A percentile compares a stretch with the other conserved stretches of the same genome.
Conservation (phyloP, 2,888 invertebrate species). For the Notocelia uddmanniana region DNA sequence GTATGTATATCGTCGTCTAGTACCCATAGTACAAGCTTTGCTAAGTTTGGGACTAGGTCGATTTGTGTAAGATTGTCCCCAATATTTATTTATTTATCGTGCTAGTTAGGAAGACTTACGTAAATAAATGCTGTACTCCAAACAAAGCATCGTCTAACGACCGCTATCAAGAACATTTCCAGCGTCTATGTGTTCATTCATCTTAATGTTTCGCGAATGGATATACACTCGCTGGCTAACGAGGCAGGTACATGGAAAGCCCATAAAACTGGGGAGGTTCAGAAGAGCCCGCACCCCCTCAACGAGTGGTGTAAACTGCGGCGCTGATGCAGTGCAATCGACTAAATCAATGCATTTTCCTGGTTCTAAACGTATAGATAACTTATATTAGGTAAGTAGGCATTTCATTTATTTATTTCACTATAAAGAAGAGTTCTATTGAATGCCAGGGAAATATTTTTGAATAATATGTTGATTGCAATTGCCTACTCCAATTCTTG, state of each 20-base stretch:
- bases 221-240: slow-evolving; percentile 61
- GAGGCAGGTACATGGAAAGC: slow-evolving; percentile 63
- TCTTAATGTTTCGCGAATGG: slow-evolving; percentile 60
- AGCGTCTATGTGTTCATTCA: slow-evolving; percentile 55
- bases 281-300: slow-evolving; percentile 53
- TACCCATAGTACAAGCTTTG: too few relatives aligned
- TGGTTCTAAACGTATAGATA: not conserved
- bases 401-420: not conserved
- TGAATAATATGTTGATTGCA: too few relatives aligned
- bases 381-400: not conserved
- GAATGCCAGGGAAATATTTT: too few relatives aligned
- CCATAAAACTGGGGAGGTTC: slow-evolving; percentile 58
- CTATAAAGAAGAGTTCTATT: too few relatives aligned
- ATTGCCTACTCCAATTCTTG: too few relatives aligned
- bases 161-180: slow-evolving; percentile 29
- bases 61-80: too few relatives aligned
- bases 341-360: not conserved
- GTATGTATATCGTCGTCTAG: too few relatives aligned
- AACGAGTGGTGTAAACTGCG: slow-evolving; percentile 42
- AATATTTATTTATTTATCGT: too few relatives aligned
- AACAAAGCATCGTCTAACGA: slow-evolving; percentile 20
- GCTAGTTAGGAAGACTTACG: too few relatives aligned
- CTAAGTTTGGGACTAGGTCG: too few relatives aligned
- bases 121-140: slow-evolving; percentile 6
- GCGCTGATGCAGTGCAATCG: slow-evolving; percentile 8